These are phyloP conservation scores for Heliocidaris erythrogramma DNA, from an alignment of 35 echinoderm and acorn worm species.

Conservation along the genomic window DNA sequence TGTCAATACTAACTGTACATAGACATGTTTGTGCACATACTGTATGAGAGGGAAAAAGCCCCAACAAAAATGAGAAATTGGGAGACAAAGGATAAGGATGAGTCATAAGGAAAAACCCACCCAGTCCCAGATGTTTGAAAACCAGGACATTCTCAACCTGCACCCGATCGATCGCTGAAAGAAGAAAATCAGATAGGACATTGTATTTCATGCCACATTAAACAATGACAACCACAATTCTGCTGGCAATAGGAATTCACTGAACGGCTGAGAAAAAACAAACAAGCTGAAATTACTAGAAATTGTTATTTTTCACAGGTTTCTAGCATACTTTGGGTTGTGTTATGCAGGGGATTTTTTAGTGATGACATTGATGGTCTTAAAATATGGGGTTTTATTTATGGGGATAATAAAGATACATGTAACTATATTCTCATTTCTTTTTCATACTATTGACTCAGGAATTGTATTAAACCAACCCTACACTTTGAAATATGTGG, in stretches of 20 bases:
- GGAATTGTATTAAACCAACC: too few species aligned
- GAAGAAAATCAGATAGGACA: neutral
- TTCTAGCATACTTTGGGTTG: too few species aligned
- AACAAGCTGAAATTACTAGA: neutral
- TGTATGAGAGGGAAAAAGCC: neutral
- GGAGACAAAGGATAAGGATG: neutral
- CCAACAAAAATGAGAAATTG: neutral
- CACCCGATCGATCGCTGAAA: neutral
- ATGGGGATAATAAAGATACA: too few species aligned
- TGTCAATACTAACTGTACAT: too few species aligned
- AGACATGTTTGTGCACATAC: too few species aligned
- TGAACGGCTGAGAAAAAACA: neutral
- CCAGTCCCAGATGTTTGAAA: neutral
- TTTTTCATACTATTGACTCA: too few species aligned
- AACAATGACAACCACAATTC: neutral
- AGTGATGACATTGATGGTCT: too few species aligned
- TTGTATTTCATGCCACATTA: neutral
- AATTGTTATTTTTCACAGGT: too few species aligned
- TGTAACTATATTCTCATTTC: too few species aligned
- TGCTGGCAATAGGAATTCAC: neutral
- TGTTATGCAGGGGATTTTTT: too few species aligned
- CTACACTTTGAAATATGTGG: too few species aligned
- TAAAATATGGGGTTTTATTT: too few species aligned
- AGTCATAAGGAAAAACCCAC: neutral
- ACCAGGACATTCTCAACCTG: neutral